Evolutionary conservation across 2,113 vertebrate genomes (phyloP).

Genomic region (Hucho hucho): DNA sequence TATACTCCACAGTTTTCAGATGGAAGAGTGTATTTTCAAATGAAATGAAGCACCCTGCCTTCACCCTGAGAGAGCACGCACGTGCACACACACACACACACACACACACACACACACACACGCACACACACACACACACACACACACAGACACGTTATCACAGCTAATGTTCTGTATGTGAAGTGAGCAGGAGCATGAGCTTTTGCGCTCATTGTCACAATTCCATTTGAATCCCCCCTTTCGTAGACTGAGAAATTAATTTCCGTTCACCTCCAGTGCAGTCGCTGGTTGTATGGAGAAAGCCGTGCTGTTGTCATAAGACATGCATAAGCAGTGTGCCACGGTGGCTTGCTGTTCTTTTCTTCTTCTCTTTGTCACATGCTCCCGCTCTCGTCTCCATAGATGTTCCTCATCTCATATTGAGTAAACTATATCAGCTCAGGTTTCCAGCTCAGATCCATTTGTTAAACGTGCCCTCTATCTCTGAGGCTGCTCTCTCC

Average conservation of each 20-base stretch:
- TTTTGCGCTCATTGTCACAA: conserved; percentile 52
- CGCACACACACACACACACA: not conserved
- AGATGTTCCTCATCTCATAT: conserved; percentile 22
- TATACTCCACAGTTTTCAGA: conserved; percentile 58
- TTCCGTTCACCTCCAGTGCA: conserved; percentile 37
- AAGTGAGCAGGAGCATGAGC: conserved; percentile 32
- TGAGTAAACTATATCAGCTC: not conserved
- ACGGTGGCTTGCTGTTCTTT: too few relatives aligned
- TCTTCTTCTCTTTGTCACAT: too few relatives aligned
- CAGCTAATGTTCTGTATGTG: too few relatives aligned
- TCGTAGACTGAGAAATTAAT: conserved; percentile 43
- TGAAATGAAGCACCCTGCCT: not conserved
- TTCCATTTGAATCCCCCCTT: conserved; percentile 46
- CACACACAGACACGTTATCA: too few relatives aligned
- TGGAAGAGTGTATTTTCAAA: not conserved
- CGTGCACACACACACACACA: not conserved
- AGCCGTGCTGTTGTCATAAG: conserved; percentile 33
- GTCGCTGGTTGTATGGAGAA: conserved; percentile 19
- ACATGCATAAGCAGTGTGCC: not conserved
- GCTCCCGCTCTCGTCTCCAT: not conserved
- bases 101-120: conserved; percentile 12
- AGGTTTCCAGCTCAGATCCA: conserved; percentile 17
- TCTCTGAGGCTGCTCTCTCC: conserved; percentile 21
- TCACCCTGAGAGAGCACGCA: not conserved
- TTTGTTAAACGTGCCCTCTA: conserved; percentile 52